Conservation (phyloP, 1,140 invertebrate genomes). For the Drosophila pruinosa region DNA sequence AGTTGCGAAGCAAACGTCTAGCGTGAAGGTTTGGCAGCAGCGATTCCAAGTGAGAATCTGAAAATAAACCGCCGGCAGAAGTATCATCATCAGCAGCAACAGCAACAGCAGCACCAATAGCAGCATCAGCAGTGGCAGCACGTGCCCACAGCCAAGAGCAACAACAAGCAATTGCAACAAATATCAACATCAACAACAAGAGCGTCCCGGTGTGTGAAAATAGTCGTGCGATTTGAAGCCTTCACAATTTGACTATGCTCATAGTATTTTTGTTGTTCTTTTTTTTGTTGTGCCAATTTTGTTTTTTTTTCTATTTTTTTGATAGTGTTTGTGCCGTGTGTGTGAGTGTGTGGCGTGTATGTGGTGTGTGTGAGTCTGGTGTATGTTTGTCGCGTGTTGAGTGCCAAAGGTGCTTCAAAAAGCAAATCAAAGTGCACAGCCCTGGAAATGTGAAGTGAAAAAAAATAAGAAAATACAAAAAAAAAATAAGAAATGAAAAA, state of each 20-base stretch:
- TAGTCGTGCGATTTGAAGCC: constrained; percentile 16
- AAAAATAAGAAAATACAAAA: constrained; percentile 27
- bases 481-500: neutral
- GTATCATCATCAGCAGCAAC: constrained; percentile 26
- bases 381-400: constrained; percentile 46
- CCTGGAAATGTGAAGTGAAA: constrained; percentile 13
- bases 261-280: neutral
- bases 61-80: constrained; percentile 12
- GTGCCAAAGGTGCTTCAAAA: constrained; percentile 50
- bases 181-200: constrained; percentile 17
- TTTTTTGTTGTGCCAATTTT: neutral
- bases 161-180: constrained; percentile 25
- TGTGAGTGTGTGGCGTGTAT: constrained; percentile 1
- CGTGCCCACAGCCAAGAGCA: constrained; percentile 18
- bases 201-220: constrained; percentile 24
- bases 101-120: constrained; percentile 30
- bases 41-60: neutral
- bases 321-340: neutral
- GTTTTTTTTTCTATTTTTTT: constrained; percentile 31
- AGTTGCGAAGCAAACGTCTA: constrained; percentile 71
- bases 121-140: constrained; percentile 21
- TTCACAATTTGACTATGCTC: neutral
- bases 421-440: constrained; percentile 48
- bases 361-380: neutral
- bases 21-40: constrained; percentile 60